A percentile compares a stretch with the other conserved stretches of the same genome.
These are phyloP conservation scores for Pseudomyrmex dendroicus DNA, from an alignment of 1,140 invertebrate species.

Conservation along the genomic window DNA sequence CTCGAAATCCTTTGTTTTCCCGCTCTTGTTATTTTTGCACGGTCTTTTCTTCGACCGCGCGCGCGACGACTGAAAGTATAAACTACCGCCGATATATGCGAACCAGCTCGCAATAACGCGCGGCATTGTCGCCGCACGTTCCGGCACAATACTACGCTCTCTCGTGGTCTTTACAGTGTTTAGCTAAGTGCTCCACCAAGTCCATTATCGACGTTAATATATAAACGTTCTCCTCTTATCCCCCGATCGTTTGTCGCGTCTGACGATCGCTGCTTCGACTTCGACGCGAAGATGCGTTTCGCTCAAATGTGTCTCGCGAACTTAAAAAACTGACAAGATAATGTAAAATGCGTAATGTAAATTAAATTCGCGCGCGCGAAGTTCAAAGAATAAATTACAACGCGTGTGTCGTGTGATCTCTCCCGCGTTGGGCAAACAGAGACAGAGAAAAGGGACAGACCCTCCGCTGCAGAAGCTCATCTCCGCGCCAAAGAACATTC, in stretches of 20 bases:
- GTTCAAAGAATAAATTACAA: too few relatives aligned
- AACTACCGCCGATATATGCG: slow-evolving; percentile 40
- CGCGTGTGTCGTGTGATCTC: too few relatives aligned
- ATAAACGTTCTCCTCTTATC: slow-evolving; percentile 57
- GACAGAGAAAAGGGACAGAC: neutral
- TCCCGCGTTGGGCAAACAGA: neutral
- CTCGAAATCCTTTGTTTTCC: slow-evolving; percentile 12
- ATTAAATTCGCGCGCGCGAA: neutral
- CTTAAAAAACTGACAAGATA: neutral
- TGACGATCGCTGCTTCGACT: slow-evolving; percentile 2
- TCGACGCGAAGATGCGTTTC: neutral
- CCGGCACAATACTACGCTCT: slow-evolving; percentile 34
- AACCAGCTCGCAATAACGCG: slow-evolving; percentile 17
- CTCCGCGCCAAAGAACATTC: slow-evolving; percentile 37
- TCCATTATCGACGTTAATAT: slow-evolving; percentile 73
- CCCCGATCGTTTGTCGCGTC: slow-evolving; percentile 11
- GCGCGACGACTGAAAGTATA: slow-evolving; percentile 40
- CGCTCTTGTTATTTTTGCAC: slow-evolving; percentile 49
- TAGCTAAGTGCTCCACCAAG: slow-evolving; percentile 71
- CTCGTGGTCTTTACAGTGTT: slow-evolving; percentile 65
- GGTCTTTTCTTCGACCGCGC: neutral
- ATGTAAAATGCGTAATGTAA: neutral
- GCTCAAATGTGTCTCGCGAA: neutral
- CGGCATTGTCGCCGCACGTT: slow-evolving; percentile 46
- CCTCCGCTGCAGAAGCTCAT: slow-evolving; percentile 29